Evolutionary conservation across 2,113 vertebrate species (phyloP), one percentile per base, ranked within the genome.

Genomic region (Podilymbus podiceps): DNA sequence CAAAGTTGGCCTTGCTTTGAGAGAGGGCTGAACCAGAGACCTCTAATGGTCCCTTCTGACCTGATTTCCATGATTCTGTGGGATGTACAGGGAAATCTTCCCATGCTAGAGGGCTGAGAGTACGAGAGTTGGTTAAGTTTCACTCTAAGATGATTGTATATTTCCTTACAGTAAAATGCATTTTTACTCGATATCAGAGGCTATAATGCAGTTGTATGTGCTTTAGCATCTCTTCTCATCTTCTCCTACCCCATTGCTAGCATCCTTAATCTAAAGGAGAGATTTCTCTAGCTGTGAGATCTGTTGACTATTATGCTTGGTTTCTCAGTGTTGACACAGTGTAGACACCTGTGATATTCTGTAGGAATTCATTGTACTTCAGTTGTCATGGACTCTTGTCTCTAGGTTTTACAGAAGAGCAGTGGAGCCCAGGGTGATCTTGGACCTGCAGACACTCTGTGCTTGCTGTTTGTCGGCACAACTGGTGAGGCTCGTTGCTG

Each of bases 121-220:
- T 5, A 1, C 3, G 1, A 4, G 15, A 6, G 23, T 38, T 33
- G 42, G 7, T 55, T 12, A 33, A 76, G 35, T 30, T 31, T 8
- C 18, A 1, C n/a, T 20, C 15, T 8, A 19, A 47, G n/a, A 25
- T 1, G 8, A 4, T 1, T 47, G 19, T 19, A 3, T 9, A 6
- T 56, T 69, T 71, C 18, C 33, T 31, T 44, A 8, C 13, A 5
- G 42, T 7, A 15, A 52, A 27, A 21, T 2, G 9, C 5, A 3
- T 40, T 24, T 6, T 28, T 74, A 11, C 18, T n/a, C 7, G 30
- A 20, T 3, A 8, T 19, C 50, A 38, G 52, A 15, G 25, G 22
- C 33, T 25, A 1, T 30, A 8, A 9, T 3, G 35, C 12, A 31
- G 33, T 12, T 52, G 15, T n/a, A 8, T 8, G 9, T 38, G 27